Conservation (phyloP, 2,113 vertebrate genomes). For the Dunckerocampus dactyliophorus region DNA sequence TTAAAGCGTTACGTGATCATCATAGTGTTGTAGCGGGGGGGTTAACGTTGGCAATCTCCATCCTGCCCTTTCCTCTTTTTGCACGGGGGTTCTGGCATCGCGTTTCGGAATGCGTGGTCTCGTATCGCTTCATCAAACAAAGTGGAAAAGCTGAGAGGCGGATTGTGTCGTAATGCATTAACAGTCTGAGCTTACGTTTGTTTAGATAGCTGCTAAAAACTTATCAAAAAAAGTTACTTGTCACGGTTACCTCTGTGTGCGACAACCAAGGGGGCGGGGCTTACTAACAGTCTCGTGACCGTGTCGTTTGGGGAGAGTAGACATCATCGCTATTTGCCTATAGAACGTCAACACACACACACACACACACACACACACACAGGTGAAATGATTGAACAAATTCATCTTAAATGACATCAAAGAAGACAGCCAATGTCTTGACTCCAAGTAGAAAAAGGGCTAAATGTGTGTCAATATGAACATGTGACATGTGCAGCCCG, state of each 20-base stretch:
- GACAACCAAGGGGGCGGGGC: neutral
- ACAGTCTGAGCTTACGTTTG: neutral
- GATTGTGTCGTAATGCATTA: constrained; percentile 1
- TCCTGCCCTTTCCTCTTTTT: neutral
- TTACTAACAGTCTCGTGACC: constrained; percentile 10
- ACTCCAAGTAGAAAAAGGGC: constrained; percentile 28
- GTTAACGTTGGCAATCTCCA: neutral
- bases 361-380: constrained; percentile 1
- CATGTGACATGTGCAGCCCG: constrained; percentile 7
- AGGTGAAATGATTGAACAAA: constrained; percentile 48
- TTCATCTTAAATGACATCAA: constrained; percentile 34
- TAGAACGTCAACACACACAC: constrained; percentile 3
- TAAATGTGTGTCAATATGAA: constrained; percentile 26
- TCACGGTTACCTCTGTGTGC: too few species aligned
- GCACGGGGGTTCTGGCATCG: neutral
- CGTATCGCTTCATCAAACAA: neutral
- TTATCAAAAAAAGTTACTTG: too few species aligned
- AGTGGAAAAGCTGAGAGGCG: neutral
- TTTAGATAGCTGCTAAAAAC: neutral
- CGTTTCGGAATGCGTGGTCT: too few species aligned
- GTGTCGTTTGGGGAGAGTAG: neutral
- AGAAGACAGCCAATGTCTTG: constrained; percentile 31
- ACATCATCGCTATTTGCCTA: constrained; percentile 5
- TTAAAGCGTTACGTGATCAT: too few species aligned
- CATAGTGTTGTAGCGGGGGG: neutral